phyloP scores from a whole-genome alignment of 2,113 vertebrate species.

The Bubo blakistoni region DNA sequence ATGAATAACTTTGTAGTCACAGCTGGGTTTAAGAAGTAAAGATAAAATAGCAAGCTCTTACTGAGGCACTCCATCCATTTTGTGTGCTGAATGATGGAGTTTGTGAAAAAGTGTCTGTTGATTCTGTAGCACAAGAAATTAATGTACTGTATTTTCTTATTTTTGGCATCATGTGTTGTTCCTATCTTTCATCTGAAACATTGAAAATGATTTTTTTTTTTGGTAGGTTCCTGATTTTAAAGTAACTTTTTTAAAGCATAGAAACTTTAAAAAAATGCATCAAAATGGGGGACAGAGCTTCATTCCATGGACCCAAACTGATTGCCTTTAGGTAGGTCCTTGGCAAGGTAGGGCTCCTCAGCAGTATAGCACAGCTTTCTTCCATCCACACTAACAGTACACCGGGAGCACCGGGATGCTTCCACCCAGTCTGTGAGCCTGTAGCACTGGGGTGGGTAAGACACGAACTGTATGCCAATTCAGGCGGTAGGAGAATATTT shows the following conservation, averaged over 20 bases:
- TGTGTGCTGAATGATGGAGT: not conserved
- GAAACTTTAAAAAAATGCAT: not conserved
- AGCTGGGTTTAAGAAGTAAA: not conserved
- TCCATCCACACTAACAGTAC: fast-evolving
- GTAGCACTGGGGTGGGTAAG: not conserved
- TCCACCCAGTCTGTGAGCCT: not conserved
- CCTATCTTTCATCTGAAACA: not conserved
- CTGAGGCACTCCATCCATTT: not conserved
- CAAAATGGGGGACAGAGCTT: fast-evolving
- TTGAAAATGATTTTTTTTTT: not conserved
- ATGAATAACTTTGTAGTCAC: not conserved
- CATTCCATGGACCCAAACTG: not conserved
- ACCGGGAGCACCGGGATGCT: fast-evolving
- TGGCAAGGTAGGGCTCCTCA: not conserved
- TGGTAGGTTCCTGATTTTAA: not conserved
- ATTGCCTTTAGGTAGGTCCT: not conserved
- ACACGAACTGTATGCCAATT: fast-evolving
- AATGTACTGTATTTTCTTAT: not conserved
- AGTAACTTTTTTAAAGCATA: not conserved
- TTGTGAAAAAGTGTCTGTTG: fast-evolving
- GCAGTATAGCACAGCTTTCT: not conserved
- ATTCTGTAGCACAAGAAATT: not conserved
- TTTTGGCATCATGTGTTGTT: not conserved
- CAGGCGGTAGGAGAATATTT: not conserved
- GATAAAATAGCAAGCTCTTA: not conserved